A percentile compares a stretch with the other conserved stretches of the same genome.
phyloP scores from a whole-genome alignment of 2,888 invertebrate species.

The Athalia circularis region DNA sequence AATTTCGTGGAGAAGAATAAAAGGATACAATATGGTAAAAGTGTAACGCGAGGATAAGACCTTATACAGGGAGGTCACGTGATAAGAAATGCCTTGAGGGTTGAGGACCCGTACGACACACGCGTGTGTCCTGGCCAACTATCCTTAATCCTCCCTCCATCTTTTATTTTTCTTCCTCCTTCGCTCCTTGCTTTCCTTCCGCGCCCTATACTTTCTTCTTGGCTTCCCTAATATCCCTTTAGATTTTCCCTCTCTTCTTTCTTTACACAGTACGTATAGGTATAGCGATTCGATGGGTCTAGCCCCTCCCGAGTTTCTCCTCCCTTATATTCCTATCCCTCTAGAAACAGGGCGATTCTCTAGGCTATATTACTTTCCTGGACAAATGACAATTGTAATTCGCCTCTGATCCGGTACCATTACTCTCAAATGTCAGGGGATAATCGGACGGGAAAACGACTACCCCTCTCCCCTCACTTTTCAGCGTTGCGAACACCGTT shows the following conservation, averaged over 20 bases:
- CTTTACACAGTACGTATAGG: background rate
- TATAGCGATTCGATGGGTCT: background rate
- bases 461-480: no score
- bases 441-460: background rate
- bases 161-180: slow-evolving; percentile 10
- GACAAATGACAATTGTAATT: slow-evolving; percentile 64
- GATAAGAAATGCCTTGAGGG: slow-evolving; percentile 42
- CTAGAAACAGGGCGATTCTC: background rate
- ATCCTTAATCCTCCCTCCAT: slow-evolving; percentile 34
- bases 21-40: slow-evolving; percentile 48
- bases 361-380: slow-evolving; percentile 58
- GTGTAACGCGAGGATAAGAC: slow-evolving; percentile 32
- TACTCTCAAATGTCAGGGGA: slow-evolving; percentile 32
- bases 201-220: background rate
- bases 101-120: slow-evolving; percentile 36
- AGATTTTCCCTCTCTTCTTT: background rate
- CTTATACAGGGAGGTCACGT: slow-evolving; percentile 25
- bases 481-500: no score
- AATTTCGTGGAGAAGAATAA: slow-evolving; percentile 7
- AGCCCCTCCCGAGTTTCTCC: slow-evolving; percentile 1
- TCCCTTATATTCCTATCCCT: slow-evolving; percentile 2
- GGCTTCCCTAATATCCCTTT: background rate
- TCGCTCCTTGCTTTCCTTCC: background rate
- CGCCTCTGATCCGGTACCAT: slow-evolving; percentile 44
- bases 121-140: slow-evolving; percentile 35